Evolutionary conservation across 2,888 invertebrate genomes (phyloP), one percentile per base, ranked within the genome.

Genomic region (Meteorus colon): DNA sequence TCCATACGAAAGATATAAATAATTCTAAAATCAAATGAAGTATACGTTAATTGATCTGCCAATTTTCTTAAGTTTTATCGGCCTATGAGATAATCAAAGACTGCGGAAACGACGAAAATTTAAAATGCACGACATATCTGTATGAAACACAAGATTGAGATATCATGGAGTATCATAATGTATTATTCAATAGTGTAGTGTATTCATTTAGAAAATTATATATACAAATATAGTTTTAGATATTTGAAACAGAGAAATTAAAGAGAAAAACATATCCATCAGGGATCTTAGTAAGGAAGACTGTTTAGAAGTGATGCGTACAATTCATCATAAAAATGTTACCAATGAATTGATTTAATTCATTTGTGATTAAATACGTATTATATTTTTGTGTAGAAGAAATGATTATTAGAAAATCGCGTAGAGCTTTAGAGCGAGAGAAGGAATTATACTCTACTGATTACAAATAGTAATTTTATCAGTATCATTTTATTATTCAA

Each of bases 301-400:
- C 55, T 55, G 48, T 48, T 16, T 48, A 48, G 48, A 48, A 48
- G n/a, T 48, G 48, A 48, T 48, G 37, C 62, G 60, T 77, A 29
- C 29, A 19, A 31, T 65, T 65, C 60, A 60, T 60, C 19, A 27
- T 60, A 34, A 41, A 65, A 65, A 55, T 55, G 31, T 65, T 65
- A 41, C 41, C 37, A 55, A 55, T 24, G 16, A 10, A 60, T 29
- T 29, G 4, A 8, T 27, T 12, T 60, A 12, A 29, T 24, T 60
- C 45, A 10, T 37, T 66, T 45, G 14, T 4, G 1, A 48, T 45
- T 45, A 4, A 66, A n/a, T n/a, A n/a, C n/a, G 48, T 48, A 16
- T 48, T 48, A 48, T 48, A n/a, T 48, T 48, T n/a, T 48, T 41
- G 16, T 27, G 19, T 45, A 27, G 24, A 29, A 41, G 16, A 48